Base-by-base conservation (phyloP, 2,888 invertebrate genomes). In the Octonoba sinensis region DNA sequence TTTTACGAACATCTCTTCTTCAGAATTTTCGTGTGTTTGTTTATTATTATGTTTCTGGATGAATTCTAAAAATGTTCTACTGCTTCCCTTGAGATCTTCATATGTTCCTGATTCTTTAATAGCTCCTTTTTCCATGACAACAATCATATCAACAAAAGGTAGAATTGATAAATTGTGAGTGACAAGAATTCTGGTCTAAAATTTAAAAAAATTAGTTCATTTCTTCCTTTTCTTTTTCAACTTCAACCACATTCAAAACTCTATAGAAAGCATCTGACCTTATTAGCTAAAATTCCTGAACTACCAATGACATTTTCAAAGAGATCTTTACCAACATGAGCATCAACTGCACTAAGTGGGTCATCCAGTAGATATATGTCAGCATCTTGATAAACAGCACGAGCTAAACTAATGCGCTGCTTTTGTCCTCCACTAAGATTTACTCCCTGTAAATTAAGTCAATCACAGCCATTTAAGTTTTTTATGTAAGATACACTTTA, bases 291-390 rank as follows among this genome's bases (percentile, higher is more conserved):
- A 2, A 91, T 57, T 12, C 91, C 91, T 1, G 90, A 91, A 0
- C 95, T 93, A 44, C 97, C 96, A 83, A 99, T 92, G 44, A 96
- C 96, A 88, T 96, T 92, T 85, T 98, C 95, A 87, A 99, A 99
- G 86, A 99, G 96, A 88, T 97, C 97, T 90, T 96, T 96, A 16
- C 98, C 97, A 66, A 99, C 98, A 88, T 99, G 98, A 46, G 96
- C 93, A 89, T 99, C 99, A 0, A 99, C 98, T 3, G 98, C 98
- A 88, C 96, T 96, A 64, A 92, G 88, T 1, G 99, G 98, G 91
- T 99, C 99, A 88, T 99, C 99, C 86, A 99, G 90, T 87, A 97
- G 93, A 89, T 96, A 97, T 84, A 96, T 91, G 87, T 97, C 96
- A 0, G 94, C 92, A 88, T 96, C 92, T 86, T 92, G 92, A 89